Conservation (phyloP, 1,140 invertebrate species). For the Drosophila hydei region DNA sequence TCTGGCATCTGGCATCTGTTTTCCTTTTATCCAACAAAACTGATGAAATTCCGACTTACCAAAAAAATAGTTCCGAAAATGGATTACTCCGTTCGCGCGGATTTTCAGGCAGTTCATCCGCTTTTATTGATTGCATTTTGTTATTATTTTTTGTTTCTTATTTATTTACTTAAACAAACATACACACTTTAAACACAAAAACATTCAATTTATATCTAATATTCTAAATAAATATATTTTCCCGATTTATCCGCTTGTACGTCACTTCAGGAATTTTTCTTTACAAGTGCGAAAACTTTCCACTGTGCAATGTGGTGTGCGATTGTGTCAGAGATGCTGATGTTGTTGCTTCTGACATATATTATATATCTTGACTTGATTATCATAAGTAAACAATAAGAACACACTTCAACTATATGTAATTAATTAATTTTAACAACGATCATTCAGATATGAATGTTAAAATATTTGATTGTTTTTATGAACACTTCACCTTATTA, state of each 20-base stretch:
- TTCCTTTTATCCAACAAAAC: not conserved
- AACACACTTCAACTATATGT: not conserved
- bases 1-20: too few relatives aligned
- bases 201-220: conserved; percentile 3
- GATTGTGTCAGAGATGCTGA: conserved; percentile 26
- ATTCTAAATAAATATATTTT: not conserved
- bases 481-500: not conserved
- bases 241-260: not conserved
- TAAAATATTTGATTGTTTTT: not conserved
- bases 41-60: conserved; percentile 47
- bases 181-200: not conserved
- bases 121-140: conserved; percentile 47
- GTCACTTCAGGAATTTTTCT: not conserved
- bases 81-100: conserved; percentile 65
- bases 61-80: conserved; percentile 63
- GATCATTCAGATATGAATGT: not conserved
- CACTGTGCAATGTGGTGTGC: conserved; percentile 19
- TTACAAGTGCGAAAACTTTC: conserved; percentile 12
- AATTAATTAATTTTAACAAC: not conserved
- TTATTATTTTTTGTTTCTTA: not conserved
- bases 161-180: not conserved
- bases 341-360: not conserved
- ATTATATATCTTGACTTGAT: not conserved
- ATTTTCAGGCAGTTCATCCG: conserved; percentile 57
- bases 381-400: not conserved